Evolutionary conservation across 1,140 invertebrate species (phyloP).

Genomic region (Sinella curviseta): DNA sequence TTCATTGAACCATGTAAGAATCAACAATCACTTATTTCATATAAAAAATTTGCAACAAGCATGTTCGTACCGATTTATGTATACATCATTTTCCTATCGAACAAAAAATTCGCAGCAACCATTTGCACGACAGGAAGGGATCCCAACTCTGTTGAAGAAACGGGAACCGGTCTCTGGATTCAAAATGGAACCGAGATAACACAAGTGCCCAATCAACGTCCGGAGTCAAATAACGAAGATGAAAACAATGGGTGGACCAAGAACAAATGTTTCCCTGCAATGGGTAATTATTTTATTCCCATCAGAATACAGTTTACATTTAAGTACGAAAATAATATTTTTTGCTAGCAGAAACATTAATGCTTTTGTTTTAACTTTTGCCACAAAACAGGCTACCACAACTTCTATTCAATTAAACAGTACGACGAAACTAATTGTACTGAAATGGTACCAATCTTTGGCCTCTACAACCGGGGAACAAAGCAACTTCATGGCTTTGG

Average conservation of each 20-base stretch:
- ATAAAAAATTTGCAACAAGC: too few species aligned
- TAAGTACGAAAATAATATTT: background rate
- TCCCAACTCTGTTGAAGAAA: background rate
- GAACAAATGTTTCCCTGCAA: background rate
- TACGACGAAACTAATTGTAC: background rate
- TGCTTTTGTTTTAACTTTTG: background rate
- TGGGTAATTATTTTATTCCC: too few species aligned
- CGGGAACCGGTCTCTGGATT: background rate
- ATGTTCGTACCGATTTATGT: background rate
- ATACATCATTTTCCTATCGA: background rate
- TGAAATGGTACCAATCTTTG: background rate
- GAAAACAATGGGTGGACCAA: background rate
- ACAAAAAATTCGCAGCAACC: too few species aligned
- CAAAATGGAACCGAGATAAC: background rate
- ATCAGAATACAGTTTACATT: background rate
- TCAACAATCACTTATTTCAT: too few species aligned
- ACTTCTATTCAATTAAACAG: background rate
- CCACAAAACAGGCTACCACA: background rate
- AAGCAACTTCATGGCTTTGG: conserved; percentile 18
- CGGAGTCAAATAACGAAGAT: background rate
- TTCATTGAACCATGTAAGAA: too few species aligned
- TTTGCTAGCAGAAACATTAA: too few species aligned
- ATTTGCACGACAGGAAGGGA: background rate
- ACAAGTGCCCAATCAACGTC: background rate
- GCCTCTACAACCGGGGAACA: background rate